Base-by-base conservation (phyloP, 2,888 invertebrate genomes). In the Lasioglossum vierecki region DNA sequence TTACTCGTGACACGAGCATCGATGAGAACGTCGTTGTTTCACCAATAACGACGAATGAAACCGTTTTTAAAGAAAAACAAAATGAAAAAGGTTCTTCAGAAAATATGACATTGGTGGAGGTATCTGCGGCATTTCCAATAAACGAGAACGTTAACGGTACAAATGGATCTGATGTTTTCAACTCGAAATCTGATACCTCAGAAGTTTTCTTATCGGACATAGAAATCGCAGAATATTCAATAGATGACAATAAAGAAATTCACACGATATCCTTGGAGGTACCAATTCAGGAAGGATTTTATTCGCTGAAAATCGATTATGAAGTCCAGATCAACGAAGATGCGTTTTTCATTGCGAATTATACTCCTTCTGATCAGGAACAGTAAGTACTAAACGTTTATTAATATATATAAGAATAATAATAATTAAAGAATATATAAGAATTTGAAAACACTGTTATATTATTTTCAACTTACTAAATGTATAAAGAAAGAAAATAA, bases 281-380 rank as follows among this genome's bases (percentile, higher is more conserved):
- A 1, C 75, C 83, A 1, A 85, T 94, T 5, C 76, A 76, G 6
- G 35, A 66, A 2, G 94, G 94, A 74, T 82, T 76, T 66, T 94
- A 94, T 84, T 87, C 82, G 18, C 78, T 94, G 78, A 91, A 92
- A 80, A 91, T 94, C 66, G 90, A 92, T 77, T 94, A 93, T 77
- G 90, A 94, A 72, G 80, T 88, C 57, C 15, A 39, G 22, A 76
- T 84, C 13, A 77, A 89, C 5, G 85, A 85, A 1, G 78, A 74
- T 26, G 79, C 78, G 13, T 80, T 89, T 72, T 90, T 88, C 41
- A 39, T 82, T 9, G 76, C 79, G 4, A 84, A 82, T 66, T 84
- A 74, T 30, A 76, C 18, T 53, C 30, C 76, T 2, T 63, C 79
- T 4, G 68, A 60, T 0, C 66, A 83, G 18, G 76, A 68, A 74